Percentiles rank a stretch among this genome's conserved stretches.
These are phyloP conservation scores for Ibidorhyncha struthersii DNA, from an alignment of 2,113 vertebrate species.

Conservation along the genomic window DNA sequence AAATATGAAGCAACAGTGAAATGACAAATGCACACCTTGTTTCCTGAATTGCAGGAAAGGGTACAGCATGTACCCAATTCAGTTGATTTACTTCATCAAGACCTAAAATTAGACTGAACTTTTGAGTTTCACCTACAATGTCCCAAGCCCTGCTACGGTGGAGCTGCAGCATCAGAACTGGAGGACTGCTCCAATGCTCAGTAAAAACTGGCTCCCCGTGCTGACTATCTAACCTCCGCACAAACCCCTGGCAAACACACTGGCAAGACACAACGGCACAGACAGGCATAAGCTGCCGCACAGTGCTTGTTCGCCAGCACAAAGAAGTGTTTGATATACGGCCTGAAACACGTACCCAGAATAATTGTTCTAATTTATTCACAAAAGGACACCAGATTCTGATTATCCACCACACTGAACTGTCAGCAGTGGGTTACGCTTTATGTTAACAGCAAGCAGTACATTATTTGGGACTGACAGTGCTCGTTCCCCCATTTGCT, in stretches of 20 bases:
- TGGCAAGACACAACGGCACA: background rate
- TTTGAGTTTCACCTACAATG: background rate
- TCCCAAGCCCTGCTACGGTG: background rate
- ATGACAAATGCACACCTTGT: background rate
- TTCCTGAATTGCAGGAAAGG: slow-evolving; percentile 47
- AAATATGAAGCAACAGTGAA: slow-evolving; percentile 45
- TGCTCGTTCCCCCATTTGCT: background rate
- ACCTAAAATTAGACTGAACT: slow-evolving; percentile 68
- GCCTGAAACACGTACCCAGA: fast-evolving
- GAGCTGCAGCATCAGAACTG: background rate
- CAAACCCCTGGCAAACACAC: background rate
- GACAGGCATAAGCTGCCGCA: background rate
- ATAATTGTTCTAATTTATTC: background rate
- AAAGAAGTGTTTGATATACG: too few relatives aligned
- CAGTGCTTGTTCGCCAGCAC: background rate
- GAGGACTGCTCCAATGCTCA: background rate
- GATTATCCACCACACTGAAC: background rate
- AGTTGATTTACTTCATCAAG: slow-evolving; percentile 12
- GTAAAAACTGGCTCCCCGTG: fast-evolving
- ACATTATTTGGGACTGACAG: background rate
- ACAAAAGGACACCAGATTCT: background rate
- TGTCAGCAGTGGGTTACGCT: background rate
- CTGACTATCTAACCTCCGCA: too few relatives aligned
- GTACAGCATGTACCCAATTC: slow-evolving; percentile 2
- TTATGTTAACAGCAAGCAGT: background rate